These are phyloP conservation scores for Tholera decimalis DNA, from an alignment of 2,888 invertebrate species.

Conservation along the genomic window DNA sequence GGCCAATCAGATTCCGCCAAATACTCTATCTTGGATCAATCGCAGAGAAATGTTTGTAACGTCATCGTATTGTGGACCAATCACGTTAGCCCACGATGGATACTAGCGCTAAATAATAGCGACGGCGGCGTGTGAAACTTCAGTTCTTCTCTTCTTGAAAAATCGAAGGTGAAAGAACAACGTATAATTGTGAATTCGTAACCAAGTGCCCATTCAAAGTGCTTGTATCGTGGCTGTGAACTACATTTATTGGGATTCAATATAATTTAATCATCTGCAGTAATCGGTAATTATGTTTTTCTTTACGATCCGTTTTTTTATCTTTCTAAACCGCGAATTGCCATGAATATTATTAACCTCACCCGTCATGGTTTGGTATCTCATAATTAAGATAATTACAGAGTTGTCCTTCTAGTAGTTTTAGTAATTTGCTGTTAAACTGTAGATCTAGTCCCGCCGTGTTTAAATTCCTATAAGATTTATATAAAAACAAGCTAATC, in stretches of 20 bases:
- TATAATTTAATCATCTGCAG: slow-evolving; percentile 63
- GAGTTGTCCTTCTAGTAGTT: background rate
- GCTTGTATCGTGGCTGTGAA: slow-evolving; percentile 82
- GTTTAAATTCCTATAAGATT: slow-evolving; percentile 16
- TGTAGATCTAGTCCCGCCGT: slow-evolving; percentile 26
- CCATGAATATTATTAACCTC: slow-evolving; percentile 48
- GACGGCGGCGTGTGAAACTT: slow-evolving; percentile 85
- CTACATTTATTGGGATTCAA: slow-evolving; percentile 65
- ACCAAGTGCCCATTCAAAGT: slow-evolving; percentile 76
- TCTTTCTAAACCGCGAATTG: slow-evolving; percentile 2
- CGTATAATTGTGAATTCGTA: slow-evolving; percentile 75
- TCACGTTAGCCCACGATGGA: slow-evolving; percentile 91
- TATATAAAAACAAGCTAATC: slow-evolving; percentile 49
- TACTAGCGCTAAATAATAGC: slow-evolving; percentile 91
- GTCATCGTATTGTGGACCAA: slow-evolving; percentile 90
- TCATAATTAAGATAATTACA: slow-evolving; percentile 12
- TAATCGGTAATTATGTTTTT: slow-evolving; percentile 74
- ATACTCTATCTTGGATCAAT: slow-evolving; percentile 90
- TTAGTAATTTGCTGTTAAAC: slow-evolving; percentile 4
- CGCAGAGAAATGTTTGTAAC: slow-evolving; percentile 71
- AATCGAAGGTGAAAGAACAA: slow-evolving; percentile 80
- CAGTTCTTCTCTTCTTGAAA: slow-evolving; percentile 86
- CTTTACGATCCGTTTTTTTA: slow-evolving; percentile 24
- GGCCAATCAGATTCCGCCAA: slow-evolving; percentile 93
- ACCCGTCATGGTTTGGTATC: slow-evolving; percentile 28